phyloP scores from a whole-genome alignment of 2,113 vertebrate species.

The Poeciliopsis occidentalis region DNA sequence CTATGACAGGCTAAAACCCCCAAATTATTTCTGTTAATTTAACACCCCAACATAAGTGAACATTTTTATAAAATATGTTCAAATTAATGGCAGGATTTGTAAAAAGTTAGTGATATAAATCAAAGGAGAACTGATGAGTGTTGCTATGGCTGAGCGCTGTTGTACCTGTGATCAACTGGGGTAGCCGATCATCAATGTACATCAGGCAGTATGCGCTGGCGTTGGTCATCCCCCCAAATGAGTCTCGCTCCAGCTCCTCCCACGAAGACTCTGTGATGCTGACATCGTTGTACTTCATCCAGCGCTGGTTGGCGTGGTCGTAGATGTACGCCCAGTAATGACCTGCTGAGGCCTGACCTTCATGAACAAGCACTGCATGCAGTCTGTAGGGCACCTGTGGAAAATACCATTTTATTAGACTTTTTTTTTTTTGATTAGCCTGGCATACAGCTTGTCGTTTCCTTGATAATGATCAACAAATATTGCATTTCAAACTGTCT shows the following conservation, averaged over 20 bases:
- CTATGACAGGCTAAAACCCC: too few relatives aligned
- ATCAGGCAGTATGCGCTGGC: conserved; percentile 98
- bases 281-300: conserved; percentile 97
- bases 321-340: conserved; percentile 99
- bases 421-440: background rate
- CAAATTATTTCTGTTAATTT: too few relatives aligned
- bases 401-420: background rate
- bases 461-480: too few relatives aligned
- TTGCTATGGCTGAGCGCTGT: background rate
- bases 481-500: too few relatives aligned
- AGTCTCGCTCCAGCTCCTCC: conserved; percentile 94
- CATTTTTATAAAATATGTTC: too few relatives aligned
- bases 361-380: conserved; percentile 94
- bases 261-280: conserved; percentile 90
- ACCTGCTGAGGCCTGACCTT: conserved; percentile 94
- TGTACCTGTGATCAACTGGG: conserved; percentile 81
- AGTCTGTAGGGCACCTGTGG: conserved; percentile 91
- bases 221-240: conserved; percentile 91
- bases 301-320: conserved; percentile 84
- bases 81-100: too few relatives aligned
- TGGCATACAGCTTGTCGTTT: background rate
- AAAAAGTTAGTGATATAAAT: background rate
- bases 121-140: background rate
- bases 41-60: too few relatives aligned
- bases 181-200: conserved; percentile 88